Evolutionary conservation across 2,888 invertebrate genomes (phyloP), one percentile per base, ranked within the genome.

Genomic region (Ellobium chinense): DNA sequence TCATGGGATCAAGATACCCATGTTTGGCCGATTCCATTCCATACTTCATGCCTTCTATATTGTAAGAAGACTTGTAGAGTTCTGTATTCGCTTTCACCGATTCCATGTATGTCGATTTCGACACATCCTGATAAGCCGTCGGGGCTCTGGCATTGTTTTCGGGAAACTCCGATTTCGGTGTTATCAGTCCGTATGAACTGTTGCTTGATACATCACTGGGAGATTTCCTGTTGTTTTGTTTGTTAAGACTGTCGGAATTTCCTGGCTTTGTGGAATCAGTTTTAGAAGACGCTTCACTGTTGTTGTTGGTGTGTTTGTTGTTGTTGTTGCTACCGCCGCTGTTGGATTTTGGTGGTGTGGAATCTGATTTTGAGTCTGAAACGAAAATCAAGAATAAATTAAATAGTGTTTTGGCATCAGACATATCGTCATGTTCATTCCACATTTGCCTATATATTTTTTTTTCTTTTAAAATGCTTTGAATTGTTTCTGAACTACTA

Each of bases 311-410:
- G 65, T n/a, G 5, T 7, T 29, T 69, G 29, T 31, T 69, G 69
- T 27, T 60, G 56, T 36, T 68, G 63, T 14, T 78, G 5, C 21
- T 62, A 29, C 29, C 21, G n/a, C 21, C 68, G 29, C 24, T 73
- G 65, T 4, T 54, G 36, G 65, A 37, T 29, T 72, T 73, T 27
- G 72, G 31, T 29, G 73, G 65, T 5, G 63, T 56, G 29, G 24
- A 9, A n/a, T 79, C 79, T 1, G 73, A 9, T 65, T 79, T 79
- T 0, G 79, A 46, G 36, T 79, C 79, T 72, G 79, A 24, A 29
- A 56, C 14, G 7, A 56, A n/a, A n/a, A n/a, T n/a, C 12, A 54
- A 39, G 14, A 74, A 62, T 29, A 69, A 39, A 3, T 31, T 56
- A 14, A 37, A 72, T 7, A 72, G n/a, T n/a, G n/a, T n/a, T n/a